phyloP scores from a whole-genome alignment of 1,140 invertebrate species.

The Pomacea maculata region DNA sequence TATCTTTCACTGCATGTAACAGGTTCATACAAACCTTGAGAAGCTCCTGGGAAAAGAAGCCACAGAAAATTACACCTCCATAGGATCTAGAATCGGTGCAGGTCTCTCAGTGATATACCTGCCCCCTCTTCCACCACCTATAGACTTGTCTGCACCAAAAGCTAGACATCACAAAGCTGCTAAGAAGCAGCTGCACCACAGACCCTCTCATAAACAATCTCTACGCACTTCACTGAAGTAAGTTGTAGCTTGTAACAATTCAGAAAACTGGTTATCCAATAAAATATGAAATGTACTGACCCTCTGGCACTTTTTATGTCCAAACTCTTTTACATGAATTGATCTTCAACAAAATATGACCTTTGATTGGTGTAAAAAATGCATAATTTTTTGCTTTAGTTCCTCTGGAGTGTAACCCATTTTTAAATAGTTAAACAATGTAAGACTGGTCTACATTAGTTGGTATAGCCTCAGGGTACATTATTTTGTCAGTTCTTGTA shows the following conservation, averaged over 20 bases:
- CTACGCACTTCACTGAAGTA: conserved; percentile 57
- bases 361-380: too few relatives aligned
- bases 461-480: too few relatives aligned
- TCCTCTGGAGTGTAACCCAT: too few relatives aligned
- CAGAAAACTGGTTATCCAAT: too few relatives aligned
- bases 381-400: too few relatives aligned
- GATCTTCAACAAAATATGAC: too few relatives aligned
- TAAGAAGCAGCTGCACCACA: not conserved
- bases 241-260: conserved; percentile 14
- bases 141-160: conserved; percentile 30
- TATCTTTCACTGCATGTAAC: conserved; percentile 4
- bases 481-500: too few relatives aligned
- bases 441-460: too few relatives aligned
- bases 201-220: conserved; percentile 31
- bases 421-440: too few relatives aligned
- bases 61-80: conserved; percentile 26
- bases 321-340: too few relatives aligned
- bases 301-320: too few relatives aligned
- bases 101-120: conserved; percentile 55
- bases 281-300: too few relatives aligned
- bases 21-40: conserved; percentile 58
- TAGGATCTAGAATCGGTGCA: conserved; percentile 53
- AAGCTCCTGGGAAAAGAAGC: conserved; percentile 41
- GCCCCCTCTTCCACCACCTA: conserved; percentile 56
- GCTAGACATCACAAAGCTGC: conserved; percentile 4